A percentile compares a stretch with the other conserved stretches of the same genome.
Evolutionary conservation across 2,797 vertebrate genomes (phyloP).

Genomic region (Poecilia picta): DNA sequence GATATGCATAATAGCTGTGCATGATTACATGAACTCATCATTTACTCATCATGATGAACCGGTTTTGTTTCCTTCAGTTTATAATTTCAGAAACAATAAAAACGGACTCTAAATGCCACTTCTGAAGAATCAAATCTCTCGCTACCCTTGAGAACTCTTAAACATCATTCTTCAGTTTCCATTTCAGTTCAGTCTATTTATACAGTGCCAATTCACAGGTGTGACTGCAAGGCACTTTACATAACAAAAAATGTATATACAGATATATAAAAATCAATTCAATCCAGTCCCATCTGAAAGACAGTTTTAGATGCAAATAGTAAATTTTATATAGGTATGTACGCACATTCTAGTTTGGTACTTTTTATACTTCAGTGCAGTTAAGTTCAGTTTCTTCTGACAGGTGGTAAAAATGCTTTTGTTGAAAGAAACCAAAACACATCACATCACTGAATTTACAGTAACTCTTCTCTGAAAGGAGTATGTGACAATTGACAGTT

Average conservation of each 20-base stretch:
- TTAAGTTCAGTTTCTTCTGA: background rate
- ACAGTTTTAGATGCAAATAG: background rate
- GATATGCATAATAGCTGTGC: background rate
- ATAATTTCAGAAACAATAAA: slow-evolving; percentile 56
- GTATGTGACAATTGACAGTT: background rate
- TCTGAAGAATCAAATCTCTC: slow-evolving; percentile 32
- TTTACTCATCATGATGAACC: slow-evolving; percentile 18
- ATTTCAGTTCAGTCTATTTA: background rate
- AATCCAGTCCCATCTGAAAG: background rate
- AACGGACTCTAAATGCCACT: slow-evolving; percentile 57
- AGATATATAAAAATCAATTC: background rate
- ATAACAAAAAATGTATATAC: background rate
- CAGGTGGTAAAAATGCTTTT: background rate
- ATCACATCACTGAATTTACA: background rate
- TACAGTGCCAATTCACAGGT: background rate
- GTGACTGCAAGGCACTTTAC: background rate
- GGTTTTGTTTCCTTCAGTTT: slow-evolving; percentile 17
- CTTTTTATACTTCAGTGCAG: background rate
- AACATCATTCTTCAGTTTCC: slow-evolving; percentile 52
- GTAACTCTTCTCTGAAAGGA: background rate
- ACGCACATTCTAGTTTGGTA: background rate
- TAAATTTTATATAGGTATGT: background rate
- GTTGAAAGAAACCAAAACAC: background rate
- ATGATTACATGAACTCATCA: background rate
- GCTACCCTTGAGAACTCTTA: slow-evolving; percentile 34